Conservation (phyloP, 2,113 vertebrate genomes). For the Ictidomys tridecemlineatus region DNA sequence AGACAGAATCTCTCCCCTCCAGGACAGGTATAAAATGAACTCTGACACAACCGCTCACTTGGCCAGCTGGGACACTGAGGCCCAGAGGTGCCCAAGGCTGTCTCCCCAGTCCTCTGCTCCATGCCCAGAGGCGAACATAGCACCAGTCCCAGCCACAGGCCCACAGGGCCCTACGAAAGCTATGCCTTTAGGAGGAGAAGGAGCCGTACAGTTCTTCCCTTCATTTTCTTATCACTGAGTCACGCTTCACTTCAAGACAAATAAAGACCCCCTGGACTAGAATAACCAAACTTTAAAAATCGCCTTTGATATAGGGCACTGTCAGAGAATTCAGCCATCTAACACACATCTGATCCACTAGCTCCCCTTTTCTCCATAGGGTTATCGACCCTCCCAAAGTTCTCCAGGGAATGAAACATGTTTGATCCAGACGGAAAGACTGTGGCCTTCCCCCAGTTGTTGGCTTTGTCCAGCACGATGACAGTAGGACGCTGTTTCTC, state of each 20-base stretch:
- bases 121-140: no score
- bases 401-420: neutral
- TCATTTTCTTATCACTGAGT: slow-evolving; percentile 36
- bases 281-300: neutral
- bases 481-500: neutral
- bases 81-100: neutral
- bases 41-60: neutral
- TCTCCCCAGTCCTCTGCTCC: neutral
- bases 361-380: neutral
- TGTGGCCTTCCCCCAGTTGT: neutral
- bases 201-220: neutral
- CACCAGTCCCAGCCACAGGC: neutral
- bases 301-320: slow-evolving; percentile 55
- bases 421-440: neutral
- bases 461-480: neutral
- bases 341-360: neutral
- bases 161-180: neutral
- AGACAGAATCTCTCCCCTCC: neutral
- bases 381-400: neutral
- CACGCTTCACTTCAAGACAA: neutral
- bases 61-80: neutral
- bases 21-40: neutral
- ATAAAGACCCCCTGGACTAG: neutral
- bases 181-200: neutral
- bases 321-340: slow-evolving; percentile 4